Base-by-base conservation (phyloP, 2,113 vertebrate genomes). In the Microtus oregoni region DNA sequence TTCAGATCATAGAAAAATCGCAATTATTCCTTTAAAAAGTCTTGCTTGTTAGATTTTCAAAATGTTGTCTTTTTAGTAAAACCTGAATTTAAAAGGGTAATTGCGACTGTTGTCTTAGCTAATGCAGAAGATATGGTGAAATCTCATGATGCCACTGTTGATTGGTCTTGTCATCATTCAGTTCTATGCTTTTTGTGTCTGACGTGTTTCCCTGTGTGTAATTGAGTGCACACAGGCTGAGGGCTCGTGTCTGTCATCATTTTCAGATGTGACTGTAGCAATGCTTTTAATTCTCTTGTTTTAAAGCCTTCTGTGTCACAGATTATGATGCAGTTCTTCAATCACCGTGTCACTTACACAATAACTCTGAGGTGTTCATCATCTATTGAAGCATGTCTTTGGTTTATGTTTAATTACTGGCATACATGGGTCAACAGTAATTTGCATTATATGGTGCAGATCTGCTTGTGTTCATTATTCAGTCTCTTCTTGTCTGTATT, bases 1-100 rank as follows among this genome's bases (percentile, higher is more conserved):
- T 65, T 76, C 50, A 77, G 13, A 81, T 61, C 63, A 13, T 3
- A 91, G n/a, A 47, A 95, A 81, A 92, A 89, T 50, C 24, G 55
- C 38, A 63, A 72, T 77, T 61, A 24, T 63, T 89, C n/a, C 41
- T 76, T 90, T 90, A 35, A 47, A 67, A 91, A 91, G 28, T 65
- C 19, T 81, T 73, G 30, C 28, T 94, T 65, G 61, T 44, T 89
- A 50, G 61, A 73, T 52, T 91, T 95, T 76, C 58, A 32, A 81
- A 65, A 61, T 68, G 94, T 17, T 68, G 92, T 28, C 58, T n/a
- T 77, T 95, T 89, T 26, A 38, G 20, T 73, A 89, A 30, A 92
- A 82, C 24, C 26, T 7, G 14, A 86, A 88, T 73, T 70, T 79
- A 89, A 73, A 88, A 76, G 32, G 14, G 38, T 68, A 22, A 50